These are phyloP conservation scores for Dynastes tityus DNA, from an alignment of 2,888 invertebrate species.

Conservation along the genomic window DNA sequence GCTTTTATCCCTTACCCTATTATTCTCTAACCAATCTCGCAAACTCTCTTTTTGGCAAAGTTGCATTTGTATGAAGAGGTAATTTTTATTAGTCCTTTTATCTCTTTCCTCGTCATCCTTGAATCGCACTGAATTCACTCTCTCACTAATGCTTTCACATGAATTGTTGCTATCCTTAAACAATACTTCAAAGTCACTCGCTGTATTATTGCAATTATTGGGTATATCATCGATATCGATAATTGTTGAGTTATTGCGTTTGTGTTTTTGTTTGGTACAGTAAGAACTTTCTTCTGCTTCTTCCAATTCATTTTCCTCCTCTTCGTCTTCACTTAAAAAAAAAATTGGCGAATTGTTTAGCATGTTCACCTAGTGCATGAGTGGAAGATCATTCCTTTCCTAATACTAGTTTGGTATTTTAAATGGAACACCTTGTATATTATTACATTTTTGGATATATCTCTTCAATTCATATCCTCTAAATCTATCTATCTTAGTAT, in stretches of 20 bases:
- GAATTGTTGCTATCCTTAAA: not conserved
- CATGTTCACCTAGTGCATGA: not conserved
- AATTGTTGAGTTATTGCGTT: conserved; percentile 48
- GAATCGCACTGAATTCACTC: not conserved
- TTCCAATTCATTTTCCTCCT: not conserved
- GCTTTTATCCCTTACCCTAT: conserved; percentile 70
- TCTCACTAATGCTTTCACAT: not conserved
- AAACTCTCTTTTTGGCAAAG: conserved; percentile 91
- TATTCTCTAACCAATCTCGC: conserved; percentile 89
- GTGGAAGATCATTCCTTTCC: not conserved
- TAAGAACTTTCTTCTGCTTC: not conserved
- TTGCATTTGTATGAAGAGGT: conserved; percentile 98
- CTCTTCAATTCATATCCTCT: too few relatives aligned
- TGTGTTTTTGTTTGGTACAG: conserved; percentile 24
- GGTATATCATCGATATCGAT: conserved; percentile 25
- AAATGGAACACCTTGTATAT: too few relatives aligned
- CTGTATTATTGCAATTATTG: not conserved
- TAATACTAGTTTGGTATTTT: too few relatives aligned
- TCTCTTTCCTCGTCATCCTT: not conserved
- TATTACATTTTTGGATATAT: too few relatives aligned
- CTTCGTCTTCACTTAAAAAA: not conserved
- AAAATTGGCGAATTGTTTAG: not conserved
- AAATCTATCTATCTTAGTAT: too few relatives aligned
- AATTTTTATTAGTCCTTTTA: conserved; percentile 69
- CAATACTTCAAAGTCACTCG: conserved; percentile 10